Conservation (phyloP, 2,888 invertebrate species). For the Metallyticus violacea region DNA sequence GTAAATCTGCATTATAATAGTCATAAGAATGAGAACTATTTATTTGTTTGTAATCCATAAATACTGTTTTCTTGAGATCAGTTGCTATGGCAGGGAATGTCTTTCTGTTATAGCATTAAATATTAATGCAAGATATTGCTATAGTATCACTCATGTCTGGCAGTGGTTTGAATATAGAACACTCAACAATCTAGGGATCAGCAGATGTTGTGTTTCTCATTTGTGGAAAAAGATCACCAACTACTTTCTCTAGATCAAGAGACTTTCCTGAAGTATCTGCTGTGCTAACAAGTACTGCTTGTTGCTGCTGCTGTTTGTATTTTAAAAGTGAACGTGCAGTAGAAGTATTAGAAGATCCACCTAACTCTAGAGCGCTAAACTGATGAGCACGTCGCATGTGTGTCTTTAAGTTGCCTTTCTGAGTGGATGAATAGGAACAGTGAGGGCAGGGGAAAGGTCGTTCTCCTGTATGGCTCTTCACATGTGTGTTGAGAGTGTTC, state of each 20-base stretch:
- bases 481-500: conserved; percentile 58
- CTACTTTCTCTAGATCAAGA: conserved; percentile 32
- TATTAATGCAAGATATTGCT: background rate
- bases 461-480: conserved; percentile 56
- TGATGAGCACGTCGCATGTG: conserved; percentile 57
- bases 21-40: background rate
- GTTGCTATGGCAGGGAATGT: background rate
- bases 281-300: background rate
- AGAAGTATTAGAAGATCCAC: background rate
- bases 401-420: conserved; percentile 57
- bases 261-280: background rate
- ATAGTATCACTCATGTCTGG: background rate
- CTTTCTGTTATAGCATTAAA: background rate
- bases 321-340: background rate
- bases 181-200: background rate
- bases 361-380: conserved; percentile 6
- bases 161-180: background rate
- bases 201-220: background rate
- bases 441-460: conserved; percentile 56
- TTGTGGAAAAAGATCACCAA: conserved; percentile 34
- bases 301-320: background rate
- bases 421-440: conserved; percentile 59
- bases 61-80: background rate
- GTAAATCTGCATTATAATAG: background rate
- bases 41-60: background rate